Base-by-base conservation (phyloP, 2,113 vertebrate genomes). In the Syngnathus floridae region DNA sequence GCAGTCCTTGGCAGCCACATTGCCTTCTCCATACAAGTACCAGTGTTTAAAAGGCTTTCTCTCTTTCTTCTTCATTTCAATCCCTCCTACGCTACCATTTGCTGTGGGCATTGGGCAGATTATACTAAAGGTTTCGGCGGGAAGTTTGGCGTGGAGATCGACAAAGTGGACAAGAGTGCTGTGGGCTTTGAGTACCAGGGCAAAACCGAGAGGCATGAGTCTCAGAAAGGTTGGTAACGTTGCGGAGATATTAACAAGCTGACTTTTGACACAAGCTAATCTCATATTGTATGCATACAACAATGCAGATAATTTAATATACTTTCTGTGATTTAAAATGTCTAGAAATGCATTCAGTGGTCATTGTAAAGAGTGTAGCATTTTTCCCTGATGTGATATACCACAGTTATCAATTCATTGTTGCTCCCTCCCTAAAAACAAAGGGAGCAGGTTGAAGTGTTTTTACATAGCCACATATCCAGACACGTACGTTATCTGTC, bases 161-260 rank as follows among this genome's bases (percentile, higher is more conserved):
- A 98, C 90, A 94, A 94, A 1, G 94, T 98, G 88, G 96, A 97
- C 91, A 95, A 94, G 88, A 95, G 94, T 1, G 96, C 95, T 0
- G 77, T 98, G 81, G 95, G 95, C 67, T 98, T 97, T 26, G 96
- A 97, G 85, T 98, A 98, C 89, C 93, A 95, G 88, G 92, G 93
- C 26, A 95, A 95, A 86, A 96, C 94, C 0, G 96, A 98, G 89
- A 93, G 90, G 64, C 95, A 98, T 6, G 93, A 95, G 82, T 96
- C 96, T 0, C 95, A 98, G 91, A 97, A 92, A 94, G 94, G 96
- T 96, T 22, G 12, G 80, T 63, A 0, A 19, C 16, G 10, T 31
- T 11, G 22, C 16, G 19, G 5, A n/a, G 14, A 46, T 19, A 3
- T 43, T 14, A 43, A 61, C 5, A 45, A 26, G 21, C 4, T 6